Evolutionary conservation across 2,797 vertebrate species (phyloP).

Genomic region (Rhadinocentrus ornatus): DNA sequence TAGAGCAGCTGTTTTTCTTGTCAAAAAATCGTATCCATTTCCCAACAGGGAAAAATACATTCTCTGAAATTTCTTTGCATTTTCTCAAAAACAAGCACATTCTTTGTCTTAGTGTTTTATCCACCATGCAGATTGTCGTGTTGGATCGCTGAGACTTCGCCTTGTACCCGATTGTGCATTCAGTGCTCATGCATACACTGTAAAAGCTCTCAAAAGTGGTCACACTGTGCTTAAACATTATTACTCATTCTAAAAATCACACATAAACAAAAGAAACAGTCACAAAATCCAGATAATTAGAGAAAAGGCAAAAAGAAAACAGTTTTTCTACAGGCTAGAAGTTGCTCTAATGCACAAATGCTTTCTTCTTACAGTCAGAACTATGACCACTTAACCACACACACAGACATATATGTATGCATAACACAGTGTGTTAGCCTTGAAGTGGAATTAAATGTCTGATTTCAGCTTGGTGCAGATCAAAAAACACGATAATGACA

Average conservation of each 20-base stretch:
- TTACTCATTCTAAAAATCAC: conserved; percentile 59
- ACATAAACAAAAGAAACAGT: conserved; percentile 19
- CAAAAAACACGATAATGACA: conserved; percentile 61
- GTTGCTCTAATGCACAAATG: conserved; percentile 16
- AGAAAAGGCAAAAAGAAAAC: conserved; percentile 24
- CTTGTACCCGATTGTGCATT: conserved; percentile 45
- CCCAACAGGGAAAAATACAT: conserved; percentile 35
- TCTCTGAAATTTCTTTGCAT: conserved; percentile 28
- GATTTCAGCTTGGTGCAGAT: conserved; percentile 64
- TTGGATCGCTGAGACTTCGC: conserved; percentile 45
- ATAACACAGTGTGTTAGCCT: conserved; percentile 37
- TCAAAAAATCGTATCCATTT: conserved; percentile 34
- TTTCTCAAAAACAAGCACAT: conserved; percentile 9
- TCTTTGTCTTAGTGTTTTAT: conserved; percentile 25
- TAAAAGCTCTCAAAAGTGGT: conserved; percentile 51
- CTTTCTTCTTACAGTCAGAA: conserved; percentile 24
- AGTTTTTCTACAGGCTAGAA: conserved; percentile 5
- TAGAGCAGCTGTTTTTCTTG: conserved; percentile 37
- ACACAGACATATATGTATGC: conserved; percentile 26
- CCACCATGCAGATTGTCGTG: conserved; percentile 54
- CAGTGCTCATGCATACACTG: conserved; percentile 22
- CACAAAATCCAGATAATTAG: conserved; percentile 42
- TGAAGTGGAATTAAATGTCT: conserved; percentile 58
- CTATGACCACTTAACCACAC: conserved; percentile 33
- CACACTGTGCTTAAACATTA: conserved; percentile 53